Base-by-base conservation (phyloP, 1,140 invertebrate species). In the Eriosoma lanigerum region DNA sequence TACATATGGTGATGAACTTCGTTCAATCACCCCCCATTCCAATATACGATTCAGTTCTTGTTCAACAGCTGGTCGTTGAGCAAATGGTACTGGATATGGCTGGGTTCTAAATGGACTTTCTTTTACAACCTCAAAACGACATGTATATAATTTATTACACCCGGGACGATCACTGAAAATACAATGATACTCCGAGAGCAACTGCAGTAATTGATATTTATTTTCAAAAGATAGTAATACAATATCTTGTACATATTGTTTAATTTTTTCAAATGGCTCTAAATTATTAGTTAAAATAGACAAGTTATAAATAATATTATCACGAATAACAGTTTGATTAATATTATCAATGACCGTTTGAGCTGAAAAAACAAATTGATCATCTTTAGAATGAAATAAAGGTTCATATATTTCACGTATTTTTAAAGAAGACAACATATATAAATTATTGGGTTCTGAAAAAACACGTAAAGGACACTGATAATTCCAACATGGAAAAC, bases 1-100 rank as follows among this genome's bases (percentile, higher is more conserved):
- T 24, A 21, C 38, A n/a, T 46, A 70, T 21, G 64, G 64, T 6
- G 64, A 48, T 9, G 29, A 68, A 21, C 32, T 44, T 21, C 38
- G 32, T 68, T 70, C 66, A 12, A 70, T 70, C 12, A 70, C 44
- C 38, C 66, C 66, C 66, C 66, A 70, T 24, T 46, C 32, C 5
- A 70, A 17, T 44, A 70, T 70, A 21, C 44, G 38, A 48, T 70
- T 50, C 2, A 70, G 12, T 21, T 44, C 44, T 6, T 50, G 8
- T 26, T 50, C 21, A 3, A 50, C 66, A 8, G 66, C 66, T 5
- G 38, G 32, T 4, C 38, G 13, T 48, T 70, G 38, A 13, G 44
- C 9, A 24, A 46, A 44, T 3, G 66, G 66, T 5, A 70, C 48
- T 1, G 21, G 66, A 17, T 70, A 70, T 19, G 66, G 44, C 4